Evolutionary conservation across 1,140 invertebrate genomes (phyloP), one percentile per base, ranked within the genome.

Genomic region (Dendroctonus valens): DNA sequence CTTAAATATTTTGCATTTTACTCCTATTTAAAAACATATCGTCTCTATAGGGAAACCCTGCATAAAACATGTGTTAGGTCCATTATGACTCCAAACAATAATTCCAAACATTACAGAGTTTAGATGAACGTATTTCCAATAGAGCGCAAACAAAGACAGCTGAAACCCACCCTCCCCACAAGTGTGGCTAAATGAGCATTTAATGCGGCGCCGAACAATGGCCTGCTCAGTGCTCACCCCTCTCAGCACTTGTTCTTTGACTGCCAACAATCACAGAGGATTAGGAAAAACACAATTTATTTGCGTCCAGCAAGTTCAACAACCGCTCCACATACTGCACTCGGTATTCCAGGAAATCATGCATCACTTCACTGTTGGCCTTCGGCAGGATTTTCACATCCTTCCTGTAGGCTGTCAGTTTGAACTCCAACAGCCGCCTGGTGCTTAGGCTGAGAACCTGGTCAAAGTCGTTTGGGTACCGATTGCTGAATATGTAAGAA

Each of bases 121-220:
- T 1, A 26, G 26, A 26, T 26, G 26, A 26, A 26, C 3, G 26
- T 3, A 26, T 26, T 26, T 26, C 26, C 26, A 26, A 26, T 26
- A 26, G 26, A 26, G 26, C 26, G 26, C 26, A 26, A 26, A 26
- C 26, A 26, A 26, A 26, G 26, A 3, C 26, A 26, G 26, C 26
- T 26, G 26, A 26, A 26, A 26, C 26, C 26, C 26, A 26, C 26
- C 26, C 26, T 26, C 26, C 26, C 1, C 26, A 26, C 26, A 67
- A 70, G 65, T 70, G 69, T 70, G 53, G 46, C 60, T 62, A 71
- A 71, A 71, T 71, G 70, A 71, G 64, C 70, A 71, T 71, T 71
- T 69, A 69, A 71, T 69, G 67, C 60, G 68, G 59, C 62, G 64
- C 64, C 57, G 59, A 50, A 26, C 14, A 38, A 59, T 67, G 63